phyloP scores from a whole-genome alignment of 2,113 vertebrate species.

The Lonchura striata region DNA sequence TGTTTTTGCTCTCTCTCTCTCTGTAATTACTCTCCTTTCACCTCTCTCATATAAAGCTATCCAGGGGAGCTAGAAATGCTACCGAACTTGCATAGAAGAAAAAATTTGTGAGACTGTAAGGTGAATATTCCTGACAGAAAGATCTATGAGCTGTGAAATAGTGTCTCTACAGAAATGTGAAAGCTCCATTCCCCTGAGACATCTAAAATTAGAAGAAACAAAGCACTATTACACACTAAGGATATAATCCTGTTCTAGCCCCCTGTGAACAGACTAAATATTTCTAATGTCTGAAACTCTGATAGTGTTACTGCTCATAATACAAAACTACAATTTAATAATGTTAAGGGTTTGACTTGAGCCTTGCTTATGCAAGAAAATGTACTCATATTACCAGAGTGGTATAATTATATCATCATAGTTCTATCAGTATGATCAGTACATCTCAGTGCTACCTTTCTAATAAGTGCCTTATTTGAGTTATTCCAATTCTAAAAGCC shows the following conservation, averaged over 20 bases:
- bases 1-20: slow-evolving; percentile 50
- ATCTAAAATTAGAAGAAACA: slow-evolving; percentile 54
- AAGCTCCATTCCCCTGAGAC: not conserved
- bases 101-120: slow-evolving; percentile 12
- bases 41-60: slow-evolving; percentile 60
- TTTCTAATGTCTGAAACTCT: not conserved
- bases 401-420: not conserved
- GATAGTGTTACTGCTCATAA: not conserved
- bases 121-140: slow-evolving; percentile 46
- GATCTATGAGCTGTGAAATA: slow-evolving; percentile 27
- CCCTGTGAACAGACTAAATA: not conserved
- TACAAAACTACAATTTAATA: not conserved
- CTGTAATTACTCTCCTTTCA: slow-evolving; percentile 60
- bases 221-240: not conserved
- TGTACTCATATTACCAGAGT: not conserved
- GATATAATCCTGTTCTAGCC: not conserved
- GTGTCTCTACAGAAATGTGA: slow-evolving; percentile 19
- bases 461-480: not conserved
- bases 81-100: slow-evolving; percentile 61
- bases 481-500: not conserved
- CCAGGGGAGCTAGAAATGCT: slow-evolving; percentile 63
- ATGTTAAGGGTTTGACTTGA: not conserved
- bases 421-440: not conserved
- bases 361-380: not conserved
- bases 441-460: not conserved